Evolutionary conservation across 1,140 invertebrate species (phyloP).

Genomic region (Dolichoris vasculosae): DNA sequence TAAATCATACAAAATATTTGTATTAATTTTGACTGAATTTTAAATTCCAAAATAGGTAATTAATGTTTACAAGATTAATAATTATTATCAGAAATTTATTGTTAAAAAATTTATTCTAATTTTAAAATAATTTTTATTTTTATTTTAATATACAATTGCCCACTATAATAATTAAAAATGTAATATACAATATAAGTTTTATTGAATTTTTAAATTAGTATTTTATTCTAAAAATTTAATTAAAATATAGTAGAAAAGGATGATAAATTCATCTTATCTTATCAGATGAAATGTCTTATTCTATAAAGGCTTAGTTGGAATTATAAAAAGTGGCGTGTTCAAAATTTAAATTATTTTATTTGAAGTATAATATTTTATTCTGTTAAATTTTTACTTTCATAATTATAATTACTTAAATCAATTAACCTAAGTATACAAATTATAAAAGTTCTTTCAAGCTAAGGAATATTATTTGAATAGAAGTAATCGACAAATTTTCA

Average conservation of each 20-base stretch:
- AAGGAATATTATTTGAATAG: too few relatives aligned
- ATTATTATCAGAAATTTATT: too few relatives aligned
- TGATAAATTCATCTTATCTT: background rate
- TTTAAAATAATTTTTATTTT: background rate
- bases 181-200: background rate
- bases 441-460: too few relatives aligned
- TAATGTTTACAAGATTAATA: too few relatives aligned
- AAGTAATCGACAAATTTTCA: too few relatives aligned
- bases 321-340: background rate
- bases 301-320: background rate
- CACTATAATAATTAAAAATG: background rate
- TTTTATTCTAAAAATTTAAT: constrained; percentile 12
- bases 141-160: background rate
- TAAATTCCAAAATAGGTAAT: too few relatives aligned
- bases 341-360: constrained; percentile 9
- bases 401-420: background rate
- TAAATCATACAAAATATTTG: background rate
- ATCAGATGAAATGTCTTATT: constrained; percentile 2
- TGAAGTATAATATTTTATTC: background rate
- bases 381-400: background rate
- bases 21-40: background rate
- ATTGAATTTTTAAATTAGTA: constrained; percentile 3
- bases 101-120: background rate
- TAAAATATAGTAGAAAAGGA: background rate
- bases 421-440: too few relatives aligned